Percentiles rank a stretch among this genome's conserved stretches.
Conservation (phyloP, 2,113 vertebrate species). For the Spermophilus dauricus region DNA sequence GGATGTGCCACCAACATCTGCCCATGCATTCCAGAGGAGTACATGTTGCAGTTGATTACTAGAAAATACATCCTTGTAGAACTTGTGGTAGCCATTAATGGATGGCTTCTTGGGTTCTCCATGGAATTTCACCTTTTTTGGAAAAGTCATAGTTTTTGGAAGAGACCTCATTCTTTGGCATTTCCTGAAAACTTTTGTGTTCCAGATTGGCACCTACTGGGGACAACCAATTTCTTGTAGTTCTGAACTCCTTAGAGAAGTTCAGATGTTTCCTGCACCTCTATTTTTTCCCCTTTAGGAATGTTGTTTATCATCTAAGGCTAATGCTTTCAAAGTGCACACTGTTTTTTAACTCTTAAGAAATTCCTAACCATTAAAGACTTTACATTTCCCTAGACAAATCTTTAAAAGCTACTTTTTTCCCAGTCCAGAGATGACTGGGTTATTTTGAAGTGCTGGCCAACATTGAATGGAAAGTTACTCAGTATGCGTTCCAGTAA, state of each 20-base stretch:
- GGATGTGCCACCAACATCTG: conserved; percentile 92
- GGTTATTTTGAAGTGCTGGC: neutral
- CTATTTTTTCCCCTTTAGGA: neutral
- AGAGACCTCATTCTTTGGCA: conserved; percentile 93
- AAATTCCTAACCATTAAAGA: conserved; percentile 5
- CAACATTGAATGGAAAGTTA: neutral
- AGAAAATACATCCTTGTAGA: conserved; percentile 94
- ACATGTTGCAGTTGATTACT: conserved; percentile 93
- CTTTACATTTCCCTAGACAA: neutral
- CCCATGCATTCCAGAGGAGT: conserved; percentile 92
- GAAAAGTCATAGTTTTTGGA: conserved; percentile 86
- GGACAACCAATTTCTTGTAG: conserved; percentile 92
- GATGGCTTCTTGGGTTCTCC: conserved; percentile 94
- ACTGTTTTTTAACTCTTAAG: conserved; percentile 17
- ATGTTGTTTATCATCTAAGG: neutral
- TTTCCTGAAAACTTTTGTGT: conserved; percentile 92
- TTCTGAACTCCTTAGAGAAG: conserved; percentile 93
- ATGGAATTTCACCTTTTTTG: conserved; percentile 94
- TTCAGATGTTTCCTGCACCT: neutral
- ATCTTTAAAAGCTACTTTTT: neutral
- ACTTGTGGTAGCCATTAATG: conserved; percentile 95
- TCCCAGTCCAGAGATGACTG: neutral
- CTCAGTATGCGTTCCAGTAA: neutral
- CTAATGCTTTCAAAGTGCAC: neutral
- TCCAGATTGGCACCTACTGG: conserved; percentile 91